Base-by-base conservation (phyloP, 2,888 invertebrate species). In the Pterostichus madidus region DNA sequence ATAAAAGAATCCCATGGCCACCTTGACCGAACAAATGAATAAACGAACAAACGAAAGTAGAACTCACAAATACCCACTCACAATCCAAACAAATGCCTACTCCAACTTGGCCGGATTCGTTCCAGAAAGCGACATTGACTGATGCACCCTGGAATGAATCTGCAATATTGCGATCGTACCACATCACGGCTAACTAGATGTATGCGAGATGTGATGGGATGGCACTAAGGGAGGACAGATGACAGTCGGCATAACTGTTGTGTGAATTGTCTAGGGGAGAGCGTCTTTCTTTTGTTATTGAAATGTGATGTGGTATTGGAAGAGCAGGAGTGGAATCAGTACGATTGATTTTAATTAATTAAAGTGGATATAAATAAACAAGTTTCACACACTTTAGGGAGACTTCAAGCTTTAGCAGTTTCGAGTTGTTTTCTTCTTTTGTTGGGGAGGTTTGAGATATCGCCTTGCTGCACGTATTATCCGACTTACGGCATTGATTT, bases 201-300 rank as follows among this genome's bases (percentile, higher is more conserved):
- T 32, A 35, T 44, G 15, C 39, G n/a, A 68, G 35, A 44, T 44
- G 35, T 32, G 68, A 32, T 68, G 13, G 68, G 61, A 61, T 32
- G 35, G 78, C 61, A 61, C 68, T 31, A 76, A 46, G 59, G 61
- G 75, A 80, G 79, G 84, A 84, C 86, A 86, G 85, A 85, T 85
- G 86, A 86, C 85, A 85, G 84, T 86, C 84, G 83, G 84, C 68
- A 68, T 80, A 84, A 82, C 84, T 84, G 84, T 84, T 84, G 84
- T 80, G 49, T 68, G 68, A 68, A 77, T 77, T 77, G 76, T 77
- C n/a, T 32, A 49, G 49, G 64, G 80, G 68, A 61, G 83, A 71
- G 46, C 46, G 85, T 85, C 86, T 84, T 84, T 85, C 85, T 83
- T 85, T 86, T 86, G 85, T 86, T 64, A 86, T 86, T 85, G 85